A percentile compares a stretch with the other conserved stretches of the same genome.
Evolutionary conservation across 2,888 invertebrate species (phyloP).

Genomic region (Tineola bisselliella): DNA sequence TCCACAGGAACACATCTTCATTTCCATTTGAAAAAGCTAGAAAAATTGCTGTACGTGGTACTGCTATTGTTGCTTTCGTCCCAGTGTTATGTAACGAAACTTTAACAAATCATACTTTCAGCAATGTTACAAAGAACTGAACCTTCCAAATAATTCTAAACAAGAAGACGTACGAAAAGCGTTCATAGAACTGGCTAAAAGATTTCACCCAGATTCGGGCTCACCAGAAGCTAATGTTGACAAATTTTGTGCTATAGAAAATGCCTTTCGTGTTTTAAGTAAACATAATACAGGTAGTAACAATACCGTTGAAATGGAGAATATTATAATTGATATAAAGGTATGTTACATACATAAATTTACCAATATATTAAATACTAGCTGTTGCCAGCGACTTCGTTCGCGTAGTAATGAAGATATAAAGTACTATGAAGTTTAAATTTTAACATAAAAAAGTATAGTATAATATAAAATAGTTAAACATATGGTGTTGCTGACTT

Average conservation of each 20-base stretch:
- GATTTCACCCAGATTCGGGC: conserved; percentile 86
- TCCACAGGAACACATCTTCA: background rate
- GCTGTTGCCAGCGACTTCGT: too few species aligned
- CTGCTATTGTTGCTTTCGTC: background rate
- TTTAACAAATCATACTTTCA: conserved; percentile 26
- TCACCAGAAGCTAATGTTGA: conserved; percentile 74
- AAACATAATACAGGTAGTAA: conserved; percentile 68
- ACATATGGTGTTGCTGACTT: too few species aligned
- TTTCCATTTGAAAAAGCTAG: conserved; percentile 18
- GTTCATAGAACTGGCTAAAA: conserved; percentile 80
- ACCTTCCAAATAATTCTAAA: conserved; percentile 73
- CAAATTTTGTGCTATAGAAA: conserved; percentile 79
- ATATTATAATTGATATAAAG: conserved; percentile 71
- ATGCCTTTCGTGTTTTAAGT: conserved; percentile 77
- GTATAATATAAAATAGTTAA: too few species aligned
- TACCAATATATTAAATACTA: too few species aligned
- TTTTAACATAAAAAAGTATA: too few species aligned
- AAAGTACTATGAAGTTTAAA: too few species aligned
- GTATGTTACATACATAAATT: conserved; percentile 43
- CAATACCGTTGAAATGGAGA: conserved; percentile 64
- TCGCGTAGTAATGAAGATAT: too few species aligned
- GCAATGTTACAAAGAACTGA: conserved; percentile 76
- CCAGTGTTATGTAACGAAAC: background rate
- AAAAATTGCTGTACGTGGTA: conserved; percentile 31
- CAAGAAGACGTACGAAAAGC: conserved; percentile 77